Evolutionary conservation across 2,113 vertebrate species (phyloP).

Genomic region (Trogon surrucura): DNA sequence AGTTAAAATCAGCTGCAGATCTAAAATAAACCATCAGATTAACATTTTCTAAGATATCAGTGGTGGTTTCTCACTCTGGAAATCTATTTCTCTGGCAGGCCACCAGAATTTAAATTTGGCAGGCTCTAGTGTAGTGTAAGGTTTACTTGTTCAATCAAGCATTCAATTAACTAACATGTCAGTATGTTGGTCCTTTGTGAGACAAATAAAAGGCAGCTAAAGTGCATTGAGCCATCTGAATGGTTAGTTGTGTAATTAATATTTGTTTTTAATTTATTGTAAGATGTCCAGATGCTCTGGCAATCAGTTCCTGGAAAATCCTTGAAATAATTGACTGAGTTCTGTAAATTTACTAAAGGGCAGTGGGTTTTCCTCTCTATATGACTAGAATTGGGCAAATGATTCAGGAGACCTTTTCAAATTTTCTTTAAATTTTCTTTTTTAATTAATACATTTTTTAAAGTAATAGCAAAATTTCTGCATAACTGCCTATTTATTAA

Average conservation of each 20-base stretch:
- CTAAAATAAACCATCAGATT: not conserved
- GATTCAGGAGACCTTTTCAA: not conserved
- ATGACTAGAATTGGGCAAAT: not conserved
- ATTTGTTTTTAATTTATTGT: constrained; percentile 68
- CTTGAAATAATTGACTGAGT: constrained; percentile 30
- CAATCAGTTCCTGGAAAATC: constrained; percentile 20
- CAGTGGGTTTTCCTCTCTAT: not conserved
- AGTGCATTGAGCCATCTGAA: constrained; percentile 26
- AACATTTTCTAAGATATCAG: not conserved
- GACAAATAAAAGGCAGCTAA: constrained; percentile 62
- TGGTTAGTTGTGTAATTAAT: constrained; percentile 60
- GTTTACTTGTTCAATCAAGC: constrained; percentile 66
- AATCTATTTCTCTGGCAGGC: constrained; percentile 38
- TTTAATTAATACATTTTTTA: not conserved
- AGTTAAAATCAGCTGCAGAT: not conserved
- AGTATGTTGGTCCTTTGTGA: constrained; percentile 55
- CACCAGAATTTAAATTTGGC: constrained; percentile 53
- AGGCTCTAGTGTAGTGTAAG: constrained; percentile 21
- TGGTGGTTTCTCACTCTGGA: not conserved
- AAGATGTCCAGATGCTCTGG: constrained; percentile 38
- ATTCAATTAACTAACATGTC: constrained; percentile 65
- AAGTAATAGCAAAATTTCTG: not conserved
- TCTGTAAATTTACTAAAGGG: constrained; percentile 11
- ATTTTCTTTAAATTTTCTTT: not conserved
- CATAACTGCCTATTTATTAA: not conserved